Conservation (phyloP, 2,888 invertebrate species). For the Eugnorisma glareosa region DNA sequence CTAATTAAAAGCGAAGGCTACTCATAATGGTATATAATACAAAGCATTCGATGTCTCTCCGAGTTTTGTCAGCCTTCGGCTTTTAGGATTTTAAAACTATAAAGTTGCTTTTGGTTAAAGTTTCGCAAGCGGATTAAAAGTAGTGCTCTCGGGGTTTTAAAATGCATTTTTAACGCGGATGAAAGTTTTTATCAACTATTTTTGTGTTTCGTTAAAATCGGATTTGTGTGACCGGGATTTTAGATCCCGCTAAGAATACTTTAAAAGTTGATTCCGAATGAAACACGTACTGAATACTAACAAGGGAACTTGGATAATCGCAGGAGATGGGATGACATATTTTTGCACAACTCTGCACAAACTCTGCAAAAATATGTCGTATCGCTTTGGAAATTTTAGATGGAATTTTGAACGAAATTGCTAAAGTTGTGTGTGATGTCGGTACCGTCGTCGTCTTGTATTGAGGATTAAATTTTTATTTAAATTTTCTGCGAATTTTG, state of each 20-base stretch:
- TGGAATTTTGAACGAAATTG: slow-evolving; percentile 54
- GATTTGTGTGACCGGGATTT: slow-evolving; percentile 52
- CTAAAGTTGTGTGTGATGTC: slow-evolving; percentile 49
- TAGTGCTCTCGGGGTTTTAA: slow-evolving; percentile 76
- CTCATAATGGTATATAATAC: slow-evolving; percentile 22
- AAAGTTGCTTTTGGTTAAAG: slow-evolving; percentile 74
- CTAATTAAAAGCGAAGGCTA: slow-evolving; percentile 71
- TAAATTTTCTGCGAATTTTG: slow-evolving; percentile 1
- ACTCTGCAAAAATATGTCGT: slow-evolving; percentile 52
- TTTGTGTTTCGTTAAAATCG: slow-evolving; percentile 61
- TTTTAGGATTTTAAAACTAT: slow-evolving; percentile 77
- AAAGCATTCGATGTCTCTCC: slow-evolving; percentile 27
- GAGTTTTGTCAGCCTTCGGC: slow-evolving; percentile 70
- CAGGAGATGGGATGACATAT: slow-evolving; percentile 52
- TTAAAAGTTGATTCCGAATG: slow-evolving; percentile 59
- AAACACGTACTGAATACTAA: slow-evolving; percentile 60
- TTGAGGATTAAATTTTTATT: slow-evolving; percentile 19
- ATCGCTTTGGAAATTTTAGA: slow-evolving; percentile 54
- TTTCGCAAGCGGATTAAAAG: slow-evolving; percentile 83
- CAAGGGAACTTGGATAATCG: slow-evolving; percentile 54
- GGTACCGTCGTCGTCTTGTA: slow-evolving; percentile 14
- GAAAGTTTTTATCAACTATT: slow-evolving; percentile 70
- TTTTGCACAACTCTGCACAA: slow-evolving; percentile 53
- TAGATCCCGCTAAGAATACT: slow-evolving; percentile 56
- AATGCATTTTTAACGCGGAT: slow-evolving; percentile 77